A percentile compares a stretch with the other conserved stretches of the same genome.
phyloP scores from a whole-genome alignment of 2,888 invertebrate genomes.

The Quadriops clusia region DNA sequence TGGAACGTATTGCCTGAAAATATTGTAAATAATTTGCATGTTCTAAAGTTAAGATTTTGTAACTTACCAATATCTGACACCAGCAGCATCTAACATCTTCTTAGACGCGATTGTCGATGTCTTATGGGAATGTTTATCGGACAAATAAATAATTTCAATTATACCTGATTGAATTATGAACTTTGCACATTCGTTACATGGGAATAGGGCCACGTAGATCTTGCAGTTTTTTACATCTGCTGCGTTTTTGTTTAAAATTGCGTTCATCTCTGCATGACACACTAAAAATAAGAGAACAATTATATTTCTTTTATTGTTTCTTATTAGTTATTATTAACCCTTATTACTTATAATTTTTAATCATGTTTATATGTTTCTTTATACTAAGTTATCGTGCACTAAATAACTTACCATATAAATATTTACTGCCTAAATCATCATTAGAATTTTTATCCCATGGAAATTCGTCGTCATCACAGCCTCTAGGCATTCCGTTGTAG shows the following conservation, averaged over 20 bases:
- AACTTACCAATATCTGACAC: constrained; percentile 53
- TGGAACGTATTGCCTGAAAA: constrained; percentile 53
- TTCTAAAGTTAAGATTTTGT: constrained; percentile 2
- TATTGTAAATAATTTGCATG: constrained; percentile 3
- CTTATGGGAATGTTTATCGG: constrained; percentile 68
- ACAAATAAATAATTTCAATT: constrained; percentile 62
- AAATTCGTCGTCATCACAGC: constrained; percentile 77
- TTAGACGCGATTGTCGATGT: constrained; percentile 61
- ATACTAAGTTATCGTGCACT: neutral
- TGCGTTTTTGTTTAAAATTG: constrained; percentile 82
- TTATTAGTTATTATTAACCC: too few relatives aligned
- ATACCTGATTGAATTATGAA: constrained; percentile 91
- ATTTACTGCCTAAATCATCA: constrained; percentile 61
- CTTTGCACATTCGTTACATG: constrained; percentile 97
- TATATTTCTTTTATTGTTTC: too few relatives aligned
- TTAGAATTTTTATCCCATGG: constrained; percentile 70
- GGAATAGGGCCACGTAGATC: constrained; percentile 85
- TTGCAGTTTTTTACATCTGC: constrained; percentile 64
- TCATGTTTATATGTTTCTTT: constrained; percentile 1
- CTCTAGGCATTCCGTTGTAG: constrained; percentile 94
- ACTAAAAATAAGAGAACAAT: constrained; percentile 46
- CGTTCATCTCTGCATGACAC: constrained; percentile 97
- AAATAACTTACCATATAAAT: constrained; percentile 60
- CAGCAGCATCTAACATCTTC: constrained; percentile 67
- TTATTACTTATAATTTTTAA: too few relatives aligned